A percentile compares a stretch with the other conserved stretches of the same genome.
These are phyloP conservation scores for Aphaenogaster rudis DNA, from an alignment of 1,140 invertebrate genomes.

Conservation along the genomic window DNA sequence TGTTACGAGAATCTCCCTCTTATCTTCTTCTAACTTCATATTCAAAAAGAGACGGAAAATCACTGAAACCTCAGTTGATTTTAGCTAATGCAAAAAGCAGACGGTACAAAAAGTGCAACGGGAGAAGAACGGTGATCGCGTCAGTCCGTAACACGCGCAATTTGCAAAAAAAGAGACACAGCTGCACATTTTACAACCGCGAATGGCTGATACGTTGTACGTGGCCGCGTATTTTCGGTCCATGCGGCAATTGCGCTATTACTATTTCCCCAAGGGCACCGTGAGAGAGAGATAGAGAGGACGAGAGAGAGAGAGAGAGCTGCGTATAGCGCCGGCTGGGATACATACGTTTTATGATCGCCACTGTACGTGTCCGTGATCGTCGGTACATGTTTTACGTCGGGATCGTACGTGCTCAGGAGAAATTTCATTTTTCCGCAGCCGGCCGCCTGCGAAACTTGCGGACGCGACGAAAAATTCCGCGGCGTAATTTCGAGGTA, in stretches of 20 bases:
- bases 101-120: slow-evolving; percentile 29
- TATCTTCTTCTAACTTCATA: neutral
- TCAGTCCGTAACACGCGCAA: slow-evolving; percentile 22
- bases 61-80: slow-evolving; percentile 14
- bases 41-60: slow-evolving; percentile 2
- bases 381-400: slow-evolving; percentile 63
- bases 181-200: slow-evolving; percentile 60
- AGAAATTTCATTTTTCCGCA: slow-evolving; percentile 63
- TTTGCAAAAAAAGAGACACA: slow-evolving; percentile 40
- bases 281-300: neutral
- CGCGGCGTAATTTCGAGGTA: slow-evolving; percentile 40
- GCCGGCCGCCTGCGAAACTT: slow-evolving; percentile 21
- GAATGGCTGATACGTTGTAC: slow-evolving; percentile 56
- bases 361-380: slow-evolving; percentile 60
- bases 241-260: slow-evolving; percentile 62
- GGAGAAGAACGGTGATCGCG: slow-evolving; percentile 25
- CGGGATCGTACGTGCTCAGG: slow-evolving; percentile 48
- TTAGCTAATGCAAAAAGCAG: slow-evolving; percentile 25
- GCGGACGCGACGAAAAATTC: slow-evolving; percentile 49
- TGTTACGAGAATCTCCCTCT: neutral
- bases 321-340: neutral
- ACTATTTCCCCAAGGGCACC: slow-evolving; percentile 59
- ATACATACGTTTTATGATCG: slow-evolving; percentile 69
- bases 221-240: slow-evolving; percentile 52
- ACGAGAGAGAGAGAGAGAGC: neutral